Evolutionary conservation across 2,797 vertebrate species (phyloP).

Genomic region (Ficedula albicollis): DNA sequence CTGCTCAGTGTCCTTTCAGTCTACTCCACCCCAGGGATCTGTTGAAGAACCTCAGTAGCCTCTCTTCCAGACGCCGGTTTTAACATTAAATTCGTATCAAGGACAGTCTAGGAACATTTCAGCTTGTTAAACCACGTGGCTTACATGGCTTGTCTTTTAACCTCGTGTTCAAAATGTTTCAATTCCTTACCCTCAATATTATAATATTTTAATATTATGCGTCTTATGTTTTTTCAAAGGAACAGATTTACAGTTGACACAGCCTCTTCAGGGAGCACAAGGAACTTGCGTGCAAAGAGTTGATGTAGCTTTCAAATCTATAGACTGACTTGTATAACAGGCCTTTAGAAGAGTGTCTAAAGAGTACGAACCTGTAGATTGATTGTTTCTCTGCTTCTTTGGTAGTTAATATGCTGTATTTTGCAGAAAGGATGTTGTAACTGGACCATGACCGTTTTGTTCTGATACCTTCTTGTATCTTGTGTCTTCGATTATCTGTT

Average conservation of each 20-base stretch:
- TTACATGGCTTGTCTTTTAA: not conserved
- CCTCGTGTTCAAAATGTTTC: not conserved
- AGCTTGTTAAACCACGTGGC: accelerated
- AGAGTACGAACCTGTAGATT: not conserved
- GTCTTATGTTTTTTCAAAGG: not conserved
- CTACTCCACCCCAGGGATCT: not conserved
- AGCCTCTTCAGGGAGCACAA: not conserved
- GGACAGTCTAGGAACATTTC: not conserved
- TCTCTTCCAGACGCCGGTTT: not conserved
- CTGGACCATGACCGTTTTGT: not conserved
- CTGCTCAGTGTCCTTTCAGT: not conserved
- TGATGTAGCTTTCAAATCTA: not conserved
- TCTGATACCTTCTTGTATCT: not conserved
- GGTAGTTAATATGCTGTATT: not conserved
- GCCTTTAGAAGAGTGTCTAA: not conserved
- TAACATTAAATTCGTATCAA: not conserved
- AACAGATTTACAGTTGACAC: not conserved
- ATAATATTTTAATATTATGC: not conserved
- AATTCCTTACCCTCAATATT: not conserved
- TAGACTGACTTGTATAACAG: not conserved
- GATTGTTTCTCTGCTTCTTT: not conserved
- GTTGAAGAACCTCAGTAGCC: not conserved
- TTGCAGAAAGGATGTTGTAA: not conserved
- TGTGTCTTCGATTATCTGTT: not conserved
- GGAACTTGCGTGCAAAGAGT: not conserved